Evolutionary conservation across 2,888 invertebrate species (phyloP).

Genomic region (Carabus problematicus): DNA sequence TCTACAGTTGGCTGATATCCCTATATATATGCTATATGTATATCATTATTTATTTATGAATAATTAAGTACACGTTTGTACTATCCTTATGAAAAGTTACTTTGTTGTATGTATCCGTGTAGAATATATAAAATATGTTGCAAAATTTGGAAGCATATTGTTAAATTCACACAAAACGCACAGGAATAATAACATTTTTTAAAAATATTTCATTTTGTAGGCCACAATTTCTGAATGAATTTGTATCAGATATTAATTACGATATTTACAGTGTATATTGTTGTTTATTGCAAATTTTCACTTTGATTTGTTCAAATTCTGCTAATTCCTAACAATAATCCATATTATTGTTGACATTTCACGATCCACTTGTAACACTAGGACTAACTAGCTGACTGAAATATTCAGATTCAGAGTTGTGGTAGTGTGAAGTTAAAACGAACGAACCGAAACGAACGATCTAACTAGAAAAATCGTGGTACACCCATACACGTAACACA

Average conservation of each 20-base stretch:
- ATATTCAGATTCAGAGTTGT: no score
- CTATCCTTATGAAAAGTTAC: constrained; percentile 27
- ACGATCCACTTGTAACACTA: not conserved
- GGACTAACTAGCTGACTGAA: not conserved
- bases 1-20: no score
- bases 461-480: not conserved
- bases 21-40: not conserved
- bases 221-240: constrained; percentile 32
- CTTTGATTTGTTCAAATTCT: constrained; percentile 19
- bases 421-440: no score
- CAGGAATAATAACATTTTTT: constrained; percentile 25
- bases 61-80: constrained; percentile 16
- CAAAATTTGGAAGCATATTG: constrained; percentile 40
- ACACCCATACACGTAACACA: not conserved
- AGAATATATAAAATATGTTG: constrained; percentile 37
- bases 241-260: constrained; percentile 28
- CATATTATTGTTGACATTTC: not conserved
- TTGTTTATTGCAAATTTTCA: constrained; percentile 24
- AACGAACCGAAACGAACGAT: not conserved
- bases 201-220: constrained; percentile 32
- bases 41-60: constrained; percentile 5
- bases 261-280: constrained; percentile 22
- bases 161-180: constrained; percentile 32
- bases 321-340: constrained; percentile 14
- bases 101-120: constrained; percentile 11